Evolutionary conservation across 2,113 vertebrate genomes (phyloP).

Genomic region (Nyctereutes procyonoides): DNA sequence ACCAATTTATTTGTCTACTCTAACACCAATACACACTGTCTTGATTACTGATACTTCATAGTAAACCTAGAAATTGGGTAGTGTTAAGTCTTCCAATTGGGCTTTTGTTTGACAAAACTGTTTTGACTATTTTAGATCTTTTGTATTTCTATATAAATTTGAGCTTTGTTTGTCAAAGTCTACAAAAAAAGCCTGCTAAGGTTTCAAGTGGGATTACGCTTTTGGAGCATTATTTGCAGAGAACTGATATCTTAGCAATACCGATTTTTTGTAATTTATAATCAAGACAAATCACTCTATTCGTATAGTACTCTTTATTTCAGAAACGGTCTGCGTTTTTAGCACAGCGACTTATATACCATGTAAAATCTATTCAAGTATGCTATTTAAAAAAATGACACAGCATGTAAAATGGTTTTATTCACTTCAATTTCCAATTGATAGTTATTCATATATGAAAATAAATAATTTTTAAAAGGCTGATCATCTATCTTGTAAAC

Average conservation of each 20-base stretch:
- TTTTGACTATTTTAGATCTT: not conserved
- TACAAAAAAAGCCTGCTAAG: not conserved
- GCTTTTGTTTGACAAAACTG: not conserved
- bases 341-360: not conserved
- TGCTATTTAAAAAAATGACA: not conserved
- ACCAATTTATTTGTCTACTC: not conserved
- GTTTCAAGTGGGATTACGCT: not conserved
- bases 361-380: not conserved
- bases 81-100: too few relatives aligned
- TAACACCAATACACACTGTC: not conserved
- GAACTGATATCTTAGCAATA: not conserved
- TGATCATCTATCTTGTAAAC: not conserved
- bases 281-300: not conserved
- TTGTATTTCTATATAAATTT: not conserved
- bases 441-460: not conserved
- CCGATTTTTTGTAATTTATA: not conserved
- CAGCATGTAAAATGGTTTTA: not conserved
- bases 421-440: not conserved
- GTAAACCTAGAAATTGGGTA: not conserved
- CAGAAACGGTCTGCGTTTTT: not conserved
- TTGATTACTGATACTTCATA: not conserved
- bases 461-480: not conserved
- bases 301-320: not conserved
- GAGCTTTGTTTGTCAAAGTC: not conserved
- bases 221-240: not conserved